Evolutionary conservation across 2,888 invertebrate species (phyloP).

Genomic region (Hylaea fasciaria): DNA sequence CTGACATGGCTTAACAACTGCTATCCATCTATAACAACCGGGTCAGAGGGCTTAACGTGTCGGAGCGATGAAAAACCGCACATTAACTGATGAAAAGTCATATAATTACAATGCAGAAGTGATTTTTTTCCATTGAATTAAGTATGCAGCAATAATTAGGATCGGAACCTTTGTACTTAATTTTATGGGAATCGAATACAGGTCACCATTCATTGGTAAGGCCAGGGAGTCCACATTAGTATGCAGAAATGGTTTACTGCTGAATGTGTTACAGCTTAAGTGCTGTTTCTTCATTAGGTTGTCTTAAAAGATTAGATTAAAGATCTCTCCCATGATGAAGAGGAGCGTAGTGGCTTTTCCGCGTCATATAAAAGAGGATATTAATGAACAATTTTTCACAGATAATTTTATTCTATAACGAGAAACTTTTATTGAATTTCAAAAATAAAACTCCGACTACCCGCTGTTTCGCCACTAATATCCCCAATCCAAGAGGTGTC

Average conservation of each 20-base stretch:
- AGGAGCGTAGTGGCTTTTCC: too few relatives aligned
- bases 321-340: too few relatives aligned
- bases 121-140: background rate
- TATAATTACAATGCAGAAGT: too few relatives aligned
- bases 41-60: background rate
- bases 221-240: background rate
- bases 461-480: slow-evolving; percentile 22
- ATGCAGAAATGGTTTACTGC: slow-evolving; percentile 1
- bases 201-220: background rate
- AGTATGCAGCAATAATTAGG: slow-evolving; percentile 5
- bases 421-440: slow-evolving; percentile 8
- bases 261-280: slow-evolving; percentile 1
- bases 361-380: too few relatives aligned
- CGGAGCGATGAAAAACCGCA: background rate
- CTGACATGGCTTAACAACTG: too few relatives aligned
- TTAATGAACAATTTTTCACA: too few relatives aligned
- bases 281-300: background rate
- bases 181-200: background rate
- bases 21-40: background rate
- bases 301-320: background rate
- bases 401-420: background rate
- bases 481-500: slow-evolving; percentile 40
- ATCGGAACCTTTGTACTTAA: background rate
- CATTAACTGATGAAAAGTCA: too few relatives aligned
- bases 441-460: slow-evolving; percentile 28